A percentile compares a stretch with the other conserved stretches of the same genome.
Conservation (phyloP, 2,797 vertebrate species). For the Poeciliopsis presidionis region DNA sequence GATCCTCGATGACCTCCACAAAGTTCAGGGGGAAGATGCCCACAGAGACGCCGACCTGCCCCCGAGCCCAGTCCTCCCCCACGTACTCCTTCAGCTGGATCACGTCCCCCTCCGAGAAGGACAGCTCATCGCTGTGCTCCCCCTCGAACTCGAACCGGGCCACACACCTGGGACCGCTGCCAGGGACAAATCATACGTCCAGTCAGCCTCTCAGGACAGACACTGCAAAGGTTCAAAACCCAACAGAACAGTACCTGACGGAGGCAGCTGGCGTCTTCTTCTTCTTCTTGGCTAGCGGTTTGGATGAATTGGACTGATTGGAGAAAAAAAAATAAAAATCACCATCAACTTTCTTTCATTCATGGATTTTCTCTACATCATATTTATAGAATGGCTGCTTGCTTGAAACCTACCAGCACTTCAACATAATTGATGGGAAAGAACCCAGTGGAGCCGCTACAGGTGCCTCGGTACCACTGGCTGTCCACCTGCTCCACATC, state of each 20-base stretch:
- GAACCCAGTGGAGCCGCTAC: slow-evolving; percentile 84
- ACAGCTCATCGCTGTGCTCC: slow-evolving; percentile 89
- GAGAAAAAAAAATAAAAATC: slow-evolving; percentile 18
- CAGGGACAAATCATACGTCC: slow-evolving; percentile 27
- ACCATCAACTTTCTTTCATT: neutral
- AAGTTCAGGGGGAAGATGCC: slow-evolving; percentile 95
- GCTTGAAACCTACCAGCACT: slow-evolving; percentile 74
- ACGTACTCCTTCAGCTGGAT: slow-evolving; percentile 88
- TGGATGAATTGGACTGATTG: slow-evolving; percentile 62
- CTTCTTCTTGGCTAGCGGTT: slow-evolving; percentile 53
- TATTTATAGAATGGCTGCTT: neutral
- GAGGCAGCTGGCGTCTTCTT: slow-evolving; percentile 33
- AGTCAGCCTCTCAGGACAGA: neutral
- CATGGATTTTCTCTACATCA: neutral
- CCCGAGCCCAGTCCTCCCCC: slow-evolving; percentile 92
- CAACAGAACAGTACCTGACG: slow-evolving; percentile 65
- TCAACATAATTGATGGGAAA: slow-evolving; percentile 90
- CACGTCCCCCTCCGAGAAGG: slow-evolving; percentile 91
- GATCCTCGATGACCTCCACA: slow-evolving; percentile 90
- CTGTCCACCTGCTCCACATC: slow-evolving; percentile 88
- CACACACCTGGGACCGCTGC: slow-evolving; percentile 87
- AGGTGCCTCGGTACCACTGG: slow-evolving; percentile 92
- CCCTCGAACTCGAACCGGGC: slow-evolving; percentile 93
- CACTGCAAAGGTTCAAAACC: neutral
- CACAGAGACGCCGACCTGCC: slow-evolving; percentile 75